A percentile compares a stretch with the other conserved stretches of the same genome.
Evolutionary conservation across 2,888 invertebrate genomes (phyloP).

Genomic region (Pachliopta kotzebuea): DNA sequence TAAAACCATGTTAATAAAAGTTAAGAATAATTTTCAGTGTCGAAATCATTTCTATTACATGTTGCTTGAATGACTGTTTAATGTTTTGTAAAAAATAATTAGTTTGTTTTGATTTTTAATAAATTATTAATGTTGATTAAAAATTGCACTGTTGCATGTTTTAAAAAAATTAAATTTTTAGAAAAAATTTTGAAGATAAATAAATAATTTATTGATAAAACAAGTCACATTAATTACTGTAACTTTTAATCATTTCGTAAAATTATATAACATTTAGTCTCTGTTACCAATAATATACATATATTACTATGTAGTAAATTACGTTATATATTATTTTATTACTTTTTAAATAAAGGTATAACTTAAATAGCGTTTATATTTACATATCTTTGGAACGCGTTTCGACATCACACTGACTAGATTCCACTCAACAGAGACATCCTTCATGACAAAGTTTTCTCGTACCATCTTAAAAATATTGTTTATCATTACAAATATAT

Average conservation of each 20-base stretch:
- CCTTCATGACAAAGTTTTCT: slow-evolving; percentile 34
- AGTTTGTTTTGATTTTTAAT: too few species aligned
- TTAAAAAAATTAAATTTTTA: too few species aligned
- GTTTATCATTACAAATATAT: slow-evolving; percentile 32
- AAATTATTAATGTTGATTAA: too few species aligned
- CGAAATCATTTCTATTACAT: too few species aligned
- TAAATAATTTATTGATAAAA: background rate
- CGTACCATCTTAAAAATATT: slow-evolving; percentile 29
- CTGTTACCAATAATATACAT: background rate
- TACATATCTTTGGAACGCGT: slow-evolving; percentile 79
- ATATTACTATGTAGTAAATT: background rate
- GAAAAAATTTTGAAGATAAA: background rate
- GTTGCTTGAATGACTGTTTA: too few species aligned
- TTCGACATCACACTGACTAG: slow-evolving; percentile 78
- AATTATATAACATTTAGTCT: background rate
- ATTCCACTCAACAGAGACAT: slow-evolving; percentile 59
- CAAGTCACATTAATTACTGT: background rate
- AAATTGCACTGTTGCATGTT: too few species aligned
- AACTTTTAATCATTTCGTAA: background rate
- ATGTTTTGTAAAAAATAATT: too few species aligned
- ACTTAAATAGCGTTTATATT: slow-evolving; percentile 60
- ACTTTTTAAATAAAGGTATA: slow-evolving; percentile 28
- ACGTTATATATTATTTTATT: background rate
- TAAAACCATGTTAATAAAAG: too few species aligned
- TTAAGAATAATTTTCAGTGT: background rate